A percentile compares a stretch with the other conserved stretches of the same genome.
phyloP scores from a whole-genome alignment of 2,797 vertebrate genomes.

The Trichosurus vulpecula region DNA sequence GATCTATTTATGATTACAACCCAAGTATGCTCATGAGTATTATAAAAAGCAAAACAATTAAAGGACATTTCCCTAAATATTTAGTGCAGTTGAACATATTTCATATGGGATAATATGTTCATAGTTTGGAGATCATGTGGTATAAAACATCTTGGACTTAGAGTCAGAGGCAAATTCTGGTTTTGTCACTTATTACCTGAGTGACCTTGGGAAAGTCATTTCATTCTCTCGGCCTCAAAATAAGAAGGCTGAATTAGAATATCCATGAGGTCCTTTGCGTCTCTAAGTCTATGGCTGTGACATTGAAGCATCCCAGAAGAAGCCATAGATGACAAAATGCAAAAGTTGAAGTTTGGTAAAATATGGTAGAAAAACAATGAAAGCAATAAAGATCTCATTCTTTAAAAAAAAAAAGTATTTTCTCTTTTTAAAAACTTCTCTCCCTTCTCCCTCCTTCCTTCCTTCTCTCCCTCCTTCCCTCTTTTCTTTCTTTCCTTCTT shows the following conservation, averaged over 20 bases:
- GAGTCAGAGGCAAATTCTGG: neutral
- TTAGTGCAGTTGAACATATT: neutral
- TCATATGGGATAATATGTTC: neutral
- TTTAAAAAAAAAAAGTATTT: neutral
- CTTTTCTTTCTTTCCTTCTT: too few relatives aligned
- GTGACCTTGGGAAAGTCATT: neutral
- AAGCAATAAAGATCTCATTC: too few relatives aligned
- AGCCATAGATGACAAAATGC: neutral
- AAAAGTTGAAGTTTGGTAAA: accelerated
- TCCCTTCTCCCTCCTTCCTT: neutral
- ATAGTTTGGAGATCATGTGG: neutral
- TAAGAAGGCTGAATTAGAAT: neutral
- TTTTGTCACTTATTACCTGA: neutral
- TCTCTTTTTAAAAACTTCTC: too few relatives aligned
- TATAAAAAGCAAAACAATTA: neutral
- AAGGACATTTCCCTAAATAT: neutral
- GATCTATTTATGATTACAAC: neutral
- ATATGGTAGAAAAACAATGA: too few relatives aligned
- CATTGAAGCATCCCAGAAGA: neutral
- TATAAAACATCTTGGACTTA: neutral
- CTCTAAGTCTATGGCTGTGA: neutral
- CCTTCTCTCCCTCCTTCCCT: accelerated
- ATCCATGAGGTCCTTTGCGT: neutral
- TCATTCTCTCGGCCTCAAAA: neutral
- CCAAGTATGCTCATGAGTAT: neutral